These are phyloP conservation scores for Heliothis peltigera DNA, from an alignment of 2,888 invertebrate genomes.

Conservation along the genomic window DNA sequence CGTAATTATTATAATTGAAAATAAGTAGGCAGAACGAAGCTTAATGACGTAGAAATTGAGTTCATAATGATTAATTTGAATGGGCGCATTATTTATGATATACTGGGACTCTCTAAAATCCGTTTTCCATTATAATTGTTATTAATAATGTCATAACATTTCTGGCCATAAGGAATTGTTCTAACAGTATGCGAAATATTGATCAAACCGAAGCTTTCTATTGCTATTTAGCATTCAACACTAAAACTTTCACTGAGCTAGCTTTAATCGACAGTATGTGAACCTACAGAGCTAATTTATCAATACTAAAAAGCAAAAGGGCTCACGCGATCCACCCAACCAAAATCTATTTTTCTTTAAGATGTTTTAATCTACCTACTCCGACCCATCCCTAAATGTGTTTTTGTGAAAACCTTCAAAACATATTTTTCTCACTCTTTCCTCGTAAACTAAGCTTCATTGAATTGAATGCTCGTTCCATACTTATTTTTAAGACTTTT, in stretches of 20 bases:
- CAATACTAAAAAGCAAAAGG: constrained; percentile 33
- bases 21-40: no score
- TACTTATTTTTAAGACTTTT: no score
- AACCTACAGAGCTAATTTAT: constrained; percentile 45
- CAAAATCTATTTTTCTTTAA: constrained; percentile 45
- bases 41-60: constrained; percentile 8
- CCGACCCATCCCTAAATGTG: constrained; percentile 48
- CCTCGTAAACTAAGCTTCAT: not conserved
- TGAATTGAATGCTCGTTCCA: not conserved
- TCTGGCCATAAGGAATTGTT: no score
- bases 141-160: not conserved
- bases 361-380: constrained; percentile 57
- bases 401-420: constrained; percentile 53
- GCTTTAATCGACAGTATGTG: constrained; percentile 11
- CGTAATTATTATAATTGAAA: constrained; percentile 38
- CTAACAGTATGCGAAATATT: no score
- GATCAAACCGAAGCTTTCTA: not conserved
- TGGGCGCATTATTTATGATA: not conserved
- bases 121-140: not conserved
- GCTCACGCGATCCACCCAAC: constrained; percentile 36
- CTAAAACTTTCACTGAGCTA: no score
- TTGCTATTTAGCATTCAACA: not conserved
- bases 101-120: not conserved
- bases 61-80: not conserved
- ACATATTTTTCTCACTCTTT: constrained; percentile 53